Percentiles rank a stretch among this genome's conserved stretches.
These are phyloP conservation scores for Phyllotreta striolata DNA, from an alignment of 2,888 invertebrate species.

Conservation along the genomic window DNA sequence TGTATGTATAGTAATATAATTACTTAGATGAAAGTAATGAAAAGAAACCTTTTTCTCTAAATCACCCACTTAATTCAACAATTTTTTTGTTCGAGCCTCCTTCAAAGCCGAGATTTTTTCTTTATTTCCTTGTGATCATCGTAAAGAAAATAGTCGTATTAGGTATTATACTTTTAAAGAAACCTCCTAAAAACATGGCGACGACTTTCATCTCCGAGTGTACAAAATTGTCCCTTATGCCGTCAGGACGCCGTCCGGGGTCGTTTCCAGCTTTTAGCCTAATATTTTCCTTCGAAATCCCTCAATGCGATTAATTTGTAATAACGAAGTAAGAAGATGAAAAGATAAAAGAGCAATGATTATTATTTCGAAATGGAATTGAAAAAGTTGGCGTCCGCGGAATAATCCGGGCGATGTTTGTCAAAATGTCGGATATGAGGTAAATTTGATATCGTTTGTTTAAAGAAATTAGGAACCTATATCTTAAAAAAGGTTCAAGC, in stretches of 20 bases:
- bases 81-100: constrained; percentile 7
- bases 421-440: neutral
- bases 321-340: constrained; percentile 39
- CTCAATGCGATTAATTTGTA: constrained; percentile 41
- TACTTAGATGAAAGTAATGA: neutral
- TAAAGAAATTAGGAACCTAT: neutral
- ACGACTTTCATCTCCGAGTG: constrained; percentile 13
- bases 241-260: neutral
- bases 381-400: constrained; percentile 28
- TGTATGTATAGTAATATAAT: too few species aligned
- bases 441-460: neutral
- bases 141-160: constrained; percentile 16
- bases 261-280: constrained; percentile 10
- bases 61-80: constrained; percentile 5
- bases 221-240: constrained; percentile 27
- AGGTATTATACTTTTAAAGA: constrained; percentile 26
- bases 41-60: neutral
- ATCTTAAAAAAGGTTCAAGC: too few species aligned
- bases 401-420: neutral
- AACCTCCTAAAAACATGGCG: constrained; percentile 17
- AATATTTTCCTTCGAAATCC: constrained; percentile 36
- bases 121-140: constrained; percentile 3
- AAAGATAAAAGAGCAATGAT: constrained; percentile 40
- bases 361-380: constrained; percentile 37
- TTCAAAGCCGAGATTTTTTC: constrained; percentile 15